These are phyloP conservation scores for Cebidichthys violaceus DNA, from an alignment of 2,113 vertebrate species.

Conservation along the genomic window DNA sequence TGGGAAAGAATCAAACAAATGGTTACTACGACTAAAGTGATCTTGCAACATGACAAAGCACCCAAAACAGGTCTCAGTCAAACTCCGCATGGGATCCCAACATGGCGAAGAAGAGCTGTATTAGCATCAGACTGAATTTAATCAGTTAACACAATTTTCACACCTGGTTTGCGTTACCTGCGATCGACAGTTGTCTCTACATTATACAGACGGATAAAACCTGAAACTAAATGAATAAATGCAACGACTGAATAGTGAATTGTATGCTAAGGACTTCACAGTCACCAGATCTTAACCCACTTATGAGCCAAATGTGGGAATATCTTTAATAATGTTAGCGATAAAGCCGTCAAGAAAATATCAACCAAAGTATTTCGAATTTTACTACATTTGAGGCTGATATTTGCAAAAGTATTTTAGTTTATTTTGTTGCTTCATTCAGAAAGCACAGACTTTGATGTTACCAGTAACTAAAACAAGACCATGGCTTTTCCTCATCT, in stretches of 20 bases:
- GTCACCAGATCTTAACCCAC: too few relatives aligned
- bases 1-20: slow-evolving; percentile 16
- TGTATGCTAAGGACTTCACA: too few relatives aligned
- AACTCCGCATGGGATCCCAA: not conserved
- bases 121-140: not conserved
- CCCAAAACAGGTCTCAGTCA: not conserved
- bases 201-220: not conserved
- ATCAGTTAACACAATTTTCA: not conserved
- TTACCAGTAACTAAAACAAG: too few relatives aligned
- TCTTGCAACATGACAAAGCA: not conserved
- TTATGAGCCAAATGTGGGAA: too few relatives aligned
- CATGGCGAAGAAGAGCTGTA: not conserved
- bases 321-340: not conserved
- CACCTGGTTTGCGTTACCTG: not conserved
- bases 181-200: too few relatives aligned
- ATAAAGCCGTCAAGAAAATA: not conserved
- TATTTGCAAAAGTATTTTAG: not conserved
- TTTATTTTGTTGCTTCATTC: not conserved
- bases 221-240: not conserved
- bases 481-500: not conserved
- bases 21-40: slow-evolving; percentile 9
- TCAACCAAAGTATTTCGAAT: not conserved
- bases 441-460: not conserved
- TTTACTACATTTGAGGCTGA: not conserved
- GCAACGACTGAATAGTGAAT: not conserved